phyloP scores from a whole-genome alignment of 2,113 vertebrate genomes.

The Piaya cayana region DNA sequence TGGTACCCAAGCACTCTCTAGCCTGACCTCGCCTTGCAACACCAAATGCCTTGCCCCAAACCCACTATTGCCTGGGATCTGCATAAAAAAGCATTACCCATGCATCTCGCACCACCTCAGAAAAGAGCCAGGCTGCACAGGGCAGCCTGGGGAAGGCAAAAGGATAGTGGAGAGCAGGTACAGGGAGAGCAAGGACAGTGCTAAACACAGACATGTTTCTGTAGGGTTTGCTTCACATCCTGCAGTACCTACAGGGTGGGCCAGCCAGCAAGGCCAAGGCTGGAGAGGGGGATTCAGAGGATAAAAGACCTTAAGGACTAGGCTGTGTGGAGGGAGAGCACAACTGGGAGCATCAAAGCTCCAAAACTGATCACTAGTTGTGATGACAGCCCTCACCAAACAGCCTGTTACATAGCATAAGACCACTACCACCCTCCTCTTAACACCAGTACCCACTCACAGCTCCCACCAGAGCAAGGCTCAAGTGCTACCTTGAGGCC shows the following conservation, averaged over 20 bases:
- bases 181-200: neutral
- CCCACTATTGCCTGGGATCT: accelerated
- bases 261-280: neutral
- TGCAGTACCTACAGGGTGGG: neutral
- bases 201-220: neutral
- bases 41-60: neutral
- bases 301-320: neutral
- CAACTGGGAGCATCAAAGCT: neutral
- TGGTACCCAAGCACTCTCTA: neutral
- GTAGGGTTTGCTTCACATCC: neutral
- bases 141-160: neutral
- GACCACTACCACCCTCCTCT: neutral
- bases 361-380: neutral
- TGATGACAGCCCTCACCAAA: neutral
- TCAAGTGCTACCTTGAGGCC: slow-evolving; percentile 79
- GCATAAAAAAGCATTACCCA: neutral
- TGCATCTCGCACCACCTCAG: accelerated
- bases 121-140: neutral
- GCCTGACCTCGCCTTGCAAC: neutral
- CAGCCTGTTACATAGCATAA: accelerated
- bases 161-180: accelerated
- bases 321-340: neutral
- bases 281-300: accelerated
- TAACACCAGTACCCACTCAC: neutral
- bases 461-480: neutral